phyloP scores from a whole-genome alignment of 2,888 invertebrate genomes.

The Noctua comes region DNA sequence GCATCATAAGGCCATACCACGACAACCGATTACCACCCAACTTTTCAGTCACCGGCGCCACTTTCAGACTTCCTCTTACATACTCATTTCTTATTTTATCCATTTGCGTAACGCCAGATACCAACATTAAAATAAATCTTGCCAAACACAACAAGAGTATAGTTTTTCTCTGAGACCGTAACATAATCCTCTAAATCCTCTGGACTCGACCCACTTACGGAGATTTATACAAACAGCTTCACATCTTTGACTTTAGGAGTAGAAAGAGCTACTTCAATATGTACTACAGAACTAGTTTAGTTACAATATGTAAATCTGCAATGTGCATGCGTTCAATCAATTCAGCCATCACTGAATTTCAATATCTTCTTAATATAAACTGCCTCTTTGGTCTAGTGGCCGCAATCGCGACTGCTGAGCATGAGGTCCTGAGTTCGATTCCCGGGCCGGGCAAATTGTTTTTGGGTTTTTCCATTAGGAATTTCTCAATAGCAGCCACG shows the following conservation, averaged over 20 bases:
- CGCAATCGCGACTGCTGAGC: too few species aligned
- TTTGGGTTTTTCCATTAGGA: too few species aligned
- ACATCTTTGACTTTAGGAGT: neutral
- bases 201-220: slow-evolving; percentile 45
- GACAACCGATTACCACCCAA: too few species aligned
- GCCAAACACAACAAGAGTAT: slow-evolving; percentile 39
- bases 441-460: too few species aligned
- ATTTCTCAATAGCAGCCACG: too few species aligned
- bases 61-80: neutral
- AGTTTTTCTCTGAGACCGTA: slow-evolving; percentile 48
- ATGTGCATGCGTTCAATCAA: neutral
- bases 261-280: neutral
- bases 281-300: neutral
- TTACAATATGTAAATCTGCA: neutral
- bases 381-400: too few species aligned
- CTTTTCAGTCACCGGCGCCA: neutral
- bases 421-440: too few species aligned
- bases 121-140: slow-evolving; percentile 29
- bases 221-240: slow-evolving; percentile 3
- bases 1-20: too few species aligned
- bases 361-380: too few species aligned
- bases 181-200: slow-evolving; percentile 57
- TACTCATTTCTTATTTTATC: neutral
- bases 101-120: too few species aligned
- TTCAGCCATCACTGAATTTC: neutral